Percentiles rank a stretch among this genome's conserved stretches.
phyloP scores from a whole-genome alignment of 2,888 invertebrate genomes.

The Acronicta psi region DNA sequence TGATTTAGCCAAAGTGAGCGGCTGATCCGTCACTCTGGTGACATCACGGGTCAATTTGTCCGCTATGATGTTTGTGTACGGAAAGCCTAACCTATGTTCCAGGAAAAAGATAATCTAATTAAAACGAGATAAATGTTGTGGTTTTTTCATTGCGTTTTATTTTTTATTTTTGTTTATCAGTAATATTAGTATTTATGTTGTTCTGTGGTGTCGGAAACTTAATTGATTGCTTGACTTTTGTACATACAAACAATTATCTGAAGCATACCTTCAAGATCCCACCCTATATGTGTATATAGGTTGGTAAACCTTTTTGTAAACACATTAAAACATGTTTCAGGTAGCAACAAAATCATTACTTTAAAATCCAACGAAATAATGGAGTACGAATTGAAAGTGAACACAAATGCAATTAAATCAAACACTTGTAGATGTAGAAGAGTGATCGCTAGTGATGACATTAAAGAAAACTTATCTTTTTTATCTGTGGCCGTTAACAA shows the following conservation, averaged over 20 bases:
- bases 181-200: no score
- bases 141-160: background rate
- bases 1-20: no score
- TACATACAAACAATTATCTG: no score
- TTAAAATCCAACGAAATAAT: conserved; percentile 76
- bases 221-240: no score
- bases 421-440: conserved; percentile 66
- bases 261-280: no score
- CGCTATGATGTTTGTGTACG: background rate
- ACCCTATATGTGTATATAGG: no score
- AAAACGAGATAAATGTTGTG: background rate
- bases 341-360: conserved; percentile 78
- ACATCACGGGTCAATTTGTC: background rate
- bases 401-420: conserved; percentile 59
- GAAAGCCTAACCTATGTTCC: background rate
- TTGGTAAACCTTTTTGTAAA: background rate
- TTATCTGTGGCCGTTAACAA: conserved; percentile 79
- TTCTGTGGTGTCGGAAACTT: no score
- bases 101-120: no score
- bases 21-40: background rate
- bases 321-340: conserved; percentile 62
- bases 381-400: conserved; percentile 73
- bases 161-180: background rate
- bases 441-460: conserved; percentile 69
- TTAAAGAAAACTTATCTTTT: conserved; percentile 76